These are phyloP conservation scores for Neoitamus cyanurus DNA, from an alignment of 2,888 invertebrate species.

Conservation along the genomic window DNA sequence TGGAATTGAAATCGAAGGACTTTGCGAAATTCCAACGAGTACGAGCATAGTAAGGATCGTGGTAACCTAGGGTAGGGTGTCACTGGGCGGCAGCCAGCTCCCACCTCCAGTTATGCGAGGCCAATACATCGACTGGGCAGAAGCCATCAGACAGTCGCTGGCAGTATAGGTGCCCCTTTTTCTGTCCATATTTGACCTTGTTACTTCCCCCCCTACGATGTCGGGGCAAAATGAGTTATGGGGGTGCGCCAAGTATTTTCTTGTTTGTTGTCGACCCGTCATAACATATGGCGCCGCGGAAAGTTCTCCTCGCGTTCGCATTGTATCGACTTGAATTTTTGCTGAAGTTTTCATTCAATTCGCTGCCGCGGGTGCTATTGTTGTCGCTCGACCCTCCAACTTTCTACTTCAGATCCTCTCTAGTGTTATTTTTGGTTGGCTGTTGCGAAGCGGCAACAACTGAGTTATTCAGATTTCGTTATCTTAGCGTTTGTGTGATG, in stretches of 20 bases:
- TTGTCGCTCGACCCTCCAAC: not conserved
- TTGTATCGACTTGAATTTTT: not conserved
- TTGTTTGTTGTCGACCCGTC: not conserved
- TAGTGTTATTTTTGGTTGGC: not conserved
- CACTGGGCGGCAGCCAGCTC: not conserved
- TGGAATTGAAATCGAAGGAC: not conserved
- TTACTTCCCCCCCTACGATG: not conserved
- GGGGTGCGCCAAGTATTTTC: not conserved
- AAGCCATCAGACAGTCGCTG: not conserved
- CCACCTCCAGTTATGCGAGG: not conserved
- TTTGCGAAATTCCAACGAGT: not conserved
- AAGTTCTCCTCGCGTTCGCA: not conserved
- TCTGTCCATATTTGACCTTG: constrained; percentile 12
- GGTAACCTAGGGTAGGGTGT: not conserved
- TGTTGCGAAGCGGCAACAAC: not conserved
- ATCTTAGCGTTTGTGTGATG: not conserved
- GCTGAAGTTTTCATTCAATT: not conserved
- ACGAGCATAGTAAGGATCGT: not conserved
- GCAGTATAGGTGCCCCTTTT: not conserved
- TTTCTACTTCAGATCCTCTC: not conserved
- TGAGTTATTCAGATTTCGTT: not conserved
- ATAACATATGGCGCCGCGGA: constrained; percentile 18
- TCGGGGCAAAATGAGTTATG: not conserved
- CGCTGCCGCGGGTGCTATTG: not conserved
- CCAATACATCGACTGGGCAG: not conserved